Base-by-base conservation (phyloP, 1,140 invertebrate species). In the Meteorus sp. region DNA sequence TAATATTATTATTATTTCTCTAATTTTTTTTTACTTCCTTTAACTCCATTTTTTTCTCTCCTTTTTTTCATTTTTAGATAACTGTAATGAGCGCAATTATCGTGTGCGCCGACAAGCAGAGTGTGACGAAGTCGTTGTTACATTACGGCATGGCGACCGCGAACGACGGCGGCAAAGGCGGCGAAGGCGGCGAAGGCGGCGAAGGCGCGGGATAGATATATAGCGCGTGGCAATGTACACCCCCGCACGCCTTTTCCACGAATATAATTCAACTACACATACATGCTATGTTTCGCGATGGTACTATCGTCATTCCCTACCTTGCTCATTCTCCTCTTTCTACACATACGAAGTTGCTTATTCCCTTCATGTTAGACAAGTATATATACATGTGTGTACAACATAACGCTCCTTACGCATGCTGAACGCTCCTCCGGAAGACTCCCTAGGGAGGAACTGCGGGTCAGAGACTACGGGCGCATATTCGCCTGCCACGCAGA, bases 61-160 rank as follows among this genome's bases (percentile, higher is more conserved):
- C 17, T 23, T 59, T 27, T 22, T 45, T 54, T 60, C 54, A n/a
- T 76, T 78, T 76, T 75, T 72, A 76, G 76, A 78, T 76, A 77
- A 77, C 72, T 72, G 74, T 76, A 76, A 76, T 78, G 74, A 78
- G 72, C 59, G 74, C 72, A 78, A 78, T 78, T 78, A 76, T 76
- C 76, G 72, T 78, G 76, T 71, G 76, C 76, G 70, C 71, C 60
- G 67, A 58, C 71, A 76, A 78, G 74, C 76, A 78, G 76, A 78
- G 76, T 78, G 74, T 76, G 72, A 77, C 76, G 74, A 75, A n/a
- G 71, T 75, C 70, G 73, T 72, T 73, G 69, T 72, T 70, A 68
- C 69, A 74, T 75, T 68, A 67, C 63, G 67, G 58, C 60, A 57
- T 52, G 47, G 47, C 56, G 55, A 55, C 3, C 11, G 8, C 55